A percentile compares a stretch with the other conserved stretches of the same genome.
Conservation (phyloP, 2,113 vertebrate genomes). For the Quiscalus mexicanus region DNA sequence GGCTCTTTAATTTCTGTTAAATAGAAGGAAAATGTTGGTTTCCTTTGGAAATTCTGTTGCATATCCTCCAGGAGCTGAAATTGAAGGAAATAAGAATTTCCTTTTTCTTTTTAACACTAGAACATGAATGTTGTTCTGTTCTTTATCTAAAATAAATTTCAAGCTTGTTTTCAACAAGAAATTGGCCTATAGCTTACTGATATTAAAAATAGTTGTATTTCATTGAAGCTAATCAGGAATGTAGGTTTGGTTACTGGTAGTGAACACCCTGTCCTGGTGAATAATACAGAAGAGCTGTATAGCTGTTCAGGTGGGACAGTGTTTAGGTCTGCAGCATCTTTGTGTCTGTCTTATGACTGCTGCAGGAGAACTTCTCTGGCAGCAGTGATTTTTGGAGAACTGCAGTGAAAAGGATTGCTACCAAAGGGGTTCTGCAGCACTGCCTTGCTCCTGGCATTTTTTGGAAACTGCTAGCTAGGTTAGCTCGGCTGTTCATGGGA, state of each 20-base stretch:
- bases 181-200: neutral
- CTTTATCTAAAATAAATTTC: neutral
- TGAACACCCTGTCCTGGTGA: neutral
- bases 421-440: neutral
- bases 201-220: neutral
- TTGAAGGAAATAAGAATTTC: neutral
- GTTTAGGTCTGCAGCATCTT: neutral
- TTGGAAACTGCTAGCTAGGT: neutral
- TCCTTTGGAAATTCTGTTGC: constrained; percentile 24
- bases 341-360: neutral
- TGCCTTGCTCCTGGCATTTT: neutral
- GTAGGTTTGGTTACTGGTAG: neutral
- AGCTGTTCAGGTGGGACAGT: neutral
- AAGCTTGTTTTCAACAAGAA: neutral
- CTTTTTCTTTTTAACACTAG: neutral
- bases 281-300: neutral
- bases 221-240: neutral
- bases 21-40: neutral
- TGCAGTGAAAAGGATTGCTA: neutral
- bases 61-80: neutral
- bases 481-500: neutral
- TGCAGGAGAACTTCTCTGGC: neutral
- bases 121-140: neutral
- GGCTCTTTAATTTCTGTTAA: neutral
- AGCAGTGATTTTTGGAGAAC: neutral